These are phyloP conservation scores for Caenorhabditis briggsae DNA, from an alignment of 1,140 invertebrate species.

Conservation along the genomic window DNA sequence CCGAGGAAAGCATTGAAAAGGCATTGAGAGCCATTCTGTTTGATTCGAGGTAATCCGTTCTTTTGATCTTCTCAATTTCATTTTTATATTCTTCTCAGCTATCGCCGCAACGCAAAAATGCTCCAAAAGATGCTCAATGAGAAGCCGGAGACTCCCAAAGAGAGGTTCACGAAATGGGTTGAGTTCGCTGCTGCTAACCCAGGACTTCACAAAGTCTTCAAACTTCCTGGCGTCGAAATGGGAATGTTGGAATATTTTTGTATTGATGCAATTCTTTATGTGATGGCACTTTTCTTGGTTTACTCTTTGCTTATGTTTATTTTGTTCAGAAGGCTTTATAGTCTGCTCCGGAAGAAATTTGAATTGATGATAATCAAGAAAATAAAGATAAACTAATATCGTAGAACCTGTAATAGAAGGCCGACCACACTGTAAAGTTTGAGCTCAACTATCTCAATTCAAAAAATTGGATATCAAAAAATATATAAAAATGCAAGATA, in stretches of 20 bases:
- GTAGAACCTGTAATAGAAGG: too few relatives aligned
- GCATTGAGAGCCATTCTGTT: not conserved
- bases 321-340: too few relatives aligned
- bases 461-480: too few relatives aligned
- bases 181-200: conserved; percentile 58
- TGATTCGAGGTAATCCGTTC: not conserved
- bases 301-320: conserved; percentile 71
- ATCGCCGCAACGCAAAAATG: not conserved
- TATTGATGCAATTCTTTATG: not conserved
- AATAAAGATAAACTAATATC: too few relatives aligned
- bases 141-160: conserved; percentile 32
- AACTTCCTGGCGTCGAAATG: conserved; percentile 30
- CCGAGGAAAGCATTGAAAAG: not conserved
- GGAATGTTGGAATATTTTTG: conserved; percentile 24
- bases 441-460: too few relatives aligned
- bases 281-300: not conserved
- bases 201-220: conserved; percentile 48
- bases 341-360: too few relatives aligned
- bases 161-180: conserved; percentile 53
- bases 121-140: conserved; percentile 45
- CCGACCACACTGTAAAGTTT: too few relatives aligned
- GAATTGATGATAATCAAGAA: too few relatives aligned
- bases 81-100: conserved; percentile 43
- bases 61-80: not conserved
- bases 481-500: too few relatives aligned